Evolutionary conservation across 2,113 vertebrate genomes (phyloP).

Genomic region (Lutjanus erythropterus): DNA sequence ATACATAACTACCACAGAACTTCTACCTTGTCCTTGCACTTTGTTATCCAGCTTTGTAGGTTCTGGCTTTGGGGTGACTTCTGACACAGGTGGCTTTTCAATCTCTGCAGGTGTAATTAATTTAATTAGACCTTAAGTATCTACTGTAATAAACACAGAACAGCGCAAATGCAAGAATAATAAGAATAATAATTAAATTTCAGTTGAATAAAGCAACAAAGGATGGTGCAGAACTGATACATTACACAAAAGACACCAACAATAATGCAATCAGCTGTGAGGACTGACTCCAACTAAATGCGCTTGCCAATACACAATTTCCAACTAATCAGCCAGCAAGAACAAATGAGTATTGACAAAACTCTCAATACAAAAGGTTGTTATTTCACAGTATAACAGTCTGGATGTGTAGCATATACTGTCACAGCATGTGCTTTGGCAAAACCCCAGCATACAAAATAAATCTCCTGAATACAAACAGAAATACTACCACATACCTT

Average conservation of each 20-base stretch:
- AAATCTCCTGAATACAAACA: not conserved
- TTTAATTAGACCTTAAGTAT: not conserved
- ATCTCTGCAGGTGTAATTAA: not conserved
- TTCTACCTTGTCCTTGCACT: not conserved
- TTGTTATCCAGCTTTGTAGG: not conserved
- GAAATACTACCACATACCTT: conserved; percentile 53
- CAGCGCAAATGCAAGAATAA: not conserved
- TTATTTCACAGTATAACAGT: not conserved
- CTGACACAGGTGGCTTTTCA: not conserved
- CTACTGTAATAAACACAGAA: not conserved
- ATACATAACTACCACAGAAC: not conserved
- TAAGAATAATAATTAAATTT: not conserved
- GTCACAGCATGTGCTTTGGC: not conserved
- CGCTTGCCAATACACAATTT: not conserved
- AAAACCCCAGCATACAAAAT: conserved; percentile 4
- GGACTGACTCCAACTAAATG: not conserved
- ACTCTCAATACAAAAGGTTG: not conserved
- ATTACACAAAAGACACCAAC: not conserved
- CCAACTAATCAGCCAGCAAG: not conserved
- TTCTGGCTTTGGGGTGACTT: conserved; percentile 10
- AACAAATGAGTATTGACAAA: conserved; percentile 33
- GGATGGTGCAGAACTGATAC: not conserved
- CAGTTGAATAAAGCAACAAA: not conserved
- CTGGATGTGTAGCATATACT: not conserved
- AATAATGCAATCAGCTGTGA: not conserved